phyloP scores from a whole-genome alignment of 2,797 vertebrate genomes.

The Chrosomus eos region DNA sequence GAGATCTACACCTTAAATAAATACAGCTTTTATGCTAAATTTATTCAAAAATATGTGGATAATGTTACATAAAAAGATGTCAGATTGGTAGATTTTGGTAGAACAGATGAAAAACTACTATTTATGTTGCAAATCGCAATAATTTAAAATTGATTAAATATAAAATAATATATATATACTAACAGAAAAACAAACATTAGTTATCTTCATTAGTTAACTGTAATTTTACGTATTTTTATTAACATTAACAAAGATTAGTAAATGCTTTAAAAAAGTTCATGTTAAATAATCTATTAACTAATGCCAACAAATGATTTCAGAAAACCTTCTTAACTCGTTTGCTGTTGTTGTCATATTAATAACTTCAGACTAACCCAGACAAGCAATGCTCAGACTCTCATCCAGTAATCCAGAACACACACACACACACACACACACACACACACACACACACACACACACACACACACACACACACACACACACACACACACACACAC shows the following conservation, averaged over 20 bases:
- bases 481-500: neutral
- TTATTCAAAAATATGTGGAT: neutral
- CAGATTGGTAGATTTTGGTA: neutral
- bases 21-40: neutral
- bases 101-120: too few relatives aligned
- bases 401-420: constrained; percentile 17
- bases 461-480: neutral
- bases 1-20: neutral
- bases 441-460: constrained; percentile 41
- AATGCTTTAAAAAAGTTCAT: neutral
- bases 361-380: constrained; percentile 66
- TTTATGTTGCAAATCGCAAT: too few relatives aligned
- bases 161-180: neutral
- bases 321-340: constrained; percentile 68
- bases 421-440: neutral
- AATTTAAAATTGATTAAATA: neutral
- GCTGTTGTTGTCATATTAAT: constrained; percentile 80
- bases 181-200: neutral
- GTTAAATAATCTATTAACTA: neutral
- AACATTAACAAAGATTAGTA: neutral
- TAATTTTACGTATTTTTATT: neutral
- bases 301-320: neutral
- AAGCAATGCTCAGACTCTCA: constrained; percentile 33
- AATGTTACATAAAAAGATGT: neutral
- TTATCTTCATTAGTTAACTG: neutral